Percentiles rank a stretch among this genome's conserved stretches.
phyloP scores from a whole-genome alignment of 2,113 vertebrate species.

The Panthera tigris region DNA sequence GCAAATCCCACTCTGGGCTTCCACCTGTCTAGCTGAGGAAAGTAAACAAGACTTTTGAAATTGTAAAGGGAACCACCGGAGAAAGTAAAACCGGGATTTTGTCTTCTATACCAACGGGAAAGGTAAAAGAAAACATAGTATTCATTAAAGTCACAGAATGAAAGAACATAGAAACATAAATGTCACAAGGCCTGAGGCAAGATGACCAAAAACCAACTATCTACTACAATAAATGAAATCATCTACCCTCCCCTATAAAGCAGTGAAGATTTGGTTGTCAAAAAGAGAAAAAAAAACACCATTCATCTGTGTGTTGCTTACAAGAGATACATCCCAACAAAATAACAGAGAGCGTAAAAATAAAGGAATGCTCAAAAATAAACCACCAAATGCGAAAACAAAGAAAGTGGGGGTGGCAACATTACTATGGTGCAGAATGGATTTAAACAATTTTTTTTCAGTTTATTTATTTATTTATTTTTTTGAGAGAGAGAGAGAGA shows the following conservation, averaged over 20 bases:
- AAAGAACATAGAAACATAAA: neutral
- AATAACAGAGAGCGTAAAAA: constrained; percentile 60
- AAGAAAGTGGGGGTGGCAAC: constrained; percentile 18
- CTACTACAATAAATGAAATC: neutral
- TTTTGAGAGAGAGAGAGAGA: too few relatives aligned
- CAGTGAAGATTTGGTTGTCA: neutral
- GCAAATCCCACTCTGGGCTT: neutral
- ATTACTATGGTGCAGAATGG: constrained; percentile 35
- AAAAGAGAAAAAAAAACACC: neutral
- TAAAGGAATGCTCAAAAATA: constrained; percentile 56
- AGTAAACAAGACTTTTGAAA: constrained; percentile 28
- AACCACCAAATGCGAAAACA: constrained; percentile 45
- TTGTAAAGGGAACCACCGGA: neutral
- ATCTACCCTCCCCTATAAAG: neutral
- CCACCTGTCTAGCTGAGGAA: neutral
- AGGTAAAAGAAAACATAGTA: neutral
- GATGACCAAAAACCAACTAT: neutral
- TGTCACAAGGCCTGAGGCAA: neutral
- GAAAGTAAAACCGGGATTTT: neutral
- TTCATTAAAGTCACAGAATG: neutral
- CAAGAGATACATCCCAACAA: constrained; percentile 28
- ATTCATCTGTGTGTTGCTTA: neutral
- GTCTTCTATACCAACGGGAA: neutral
- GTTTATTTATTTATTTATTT: too few relatives aligned
- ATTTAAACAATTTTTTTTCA: too few relatives aligned